A percentile compares a stretch with the other conserved stretches of the same genome.
phyloP scores from a whole-genome alignment of 1,140 invertebrate genomes.

The Arion vulgaris region DNA sequence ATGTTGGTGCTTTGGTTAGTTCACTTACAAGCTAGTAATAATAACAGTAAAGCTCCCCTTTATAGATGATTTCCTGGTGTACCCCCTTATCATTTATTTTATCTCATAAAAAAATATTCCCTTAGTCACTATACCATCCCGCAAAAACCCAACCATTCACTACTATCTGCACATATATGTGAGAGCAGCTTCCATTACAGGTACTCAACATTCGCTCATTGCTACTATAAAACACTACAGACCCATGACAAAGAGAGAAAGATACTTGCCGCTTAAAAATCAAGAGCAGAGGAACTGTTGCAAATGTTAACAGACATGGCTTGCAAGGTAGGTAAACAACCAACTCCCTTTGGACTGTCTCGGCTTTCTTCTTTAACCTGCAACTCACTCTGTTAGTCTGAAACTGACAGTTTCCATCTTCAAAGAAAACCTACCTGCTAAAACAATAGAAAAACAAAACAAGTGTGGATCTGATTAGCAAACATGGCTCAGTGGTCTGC shows the following conservation, averaged over 20 bases:
- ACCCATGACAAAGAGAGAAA: conserved; percentile 42
- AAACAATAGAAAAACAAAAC: conserved; percentile 41
- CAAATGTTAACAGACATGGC: conserved; percentile 18
- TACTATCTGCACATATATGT: not conserved
- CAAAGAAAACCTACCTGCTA: conserved; percentile 42
- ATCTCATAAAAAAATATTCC: not conserved
- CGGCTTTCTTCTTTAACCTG: conserved; percentile 7
- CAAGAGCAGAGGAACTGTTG: conserved; percentile 40
- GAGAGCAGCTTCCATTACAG: conserved; percentile 8
- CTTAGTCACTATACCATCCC: not conserved
- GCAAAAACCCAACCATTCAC: not conserved
- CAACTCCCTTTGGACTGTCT: not conserved
- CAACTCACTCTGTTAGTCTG: conserved; percentile 18
- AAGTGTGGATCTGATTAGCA: conserved; percentile 38
- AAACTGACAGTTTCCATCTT: conserved; percentile 35
- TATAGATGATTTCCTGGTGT: not conserved
- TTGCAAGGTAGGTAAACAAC: conserved; percentile 12
- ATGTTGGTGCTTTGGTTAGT: not conserved
- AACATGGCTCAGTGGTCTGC: conserved; percentile 24
- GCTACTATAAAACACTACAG: conserved; percentile 35
- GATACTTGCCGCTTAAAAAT: conserved; percentile 41
- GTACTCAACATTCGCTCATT: not conserved
- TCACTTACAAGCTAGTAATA: not conserved
- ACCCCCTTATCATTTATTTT: not conserved
- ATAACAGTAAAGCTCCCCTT: not conserved